Conservation (phyloP, 2,888 invertebrate genomes). For the Eudemis profundana region DNA sequence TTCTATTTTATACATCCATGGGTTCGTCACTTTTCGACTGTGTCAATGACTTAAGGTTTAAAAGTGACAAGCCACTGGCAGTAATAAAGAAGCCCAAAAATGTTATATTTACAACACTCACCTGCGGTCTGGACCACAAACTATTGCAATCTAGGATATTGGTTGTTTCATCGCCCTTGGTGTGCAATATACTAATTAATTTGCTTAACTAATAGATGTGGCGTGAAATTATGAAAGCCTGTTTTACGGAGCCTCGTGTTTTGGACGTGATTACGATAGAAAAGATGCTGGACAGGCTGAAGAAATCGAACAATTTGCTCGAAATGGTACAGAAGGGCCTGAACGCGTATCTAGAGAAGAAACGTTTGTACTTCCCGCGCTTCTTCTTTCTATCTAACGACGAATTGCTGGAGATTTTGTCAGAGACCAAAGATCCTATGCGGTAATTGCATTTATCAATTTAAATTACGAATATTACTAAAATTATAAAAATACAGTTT, state of each 20-base stretch:
- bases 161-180: no score
- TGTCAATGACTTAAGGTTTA: no score
- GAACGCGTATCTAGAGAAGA: conserved; percentile 97
- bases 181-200: not conserved
- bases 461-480: no score
- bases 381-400: conserved; percentile 99
- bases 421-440: conserved; percentile 98
- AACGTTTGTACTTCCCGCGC: conserved; percentile 95
- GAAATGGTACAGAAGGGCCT: conserved; percentile 97
- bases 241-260: conserved; percentile 91
- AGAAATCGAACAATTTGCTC: conserved; percentile 93
- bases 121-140: no score
- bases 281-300: conserved; percentile 95
- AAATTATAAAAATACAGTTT: no score
- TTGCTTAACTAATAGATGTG: conserved; percentile 87
- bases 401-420: conserved; percentile 96
- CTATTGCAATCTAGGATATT: no score
- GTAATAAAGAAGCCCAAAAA: no score
- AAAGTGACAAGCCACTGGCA: no score
- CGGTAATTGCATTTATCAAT: conserved; percentile 79
- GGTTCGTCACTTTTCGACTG: no score
- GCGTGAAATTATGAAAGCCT: conserved; percentile 97
- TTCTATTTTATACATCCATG: no score
- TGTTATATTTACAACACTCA: no score
- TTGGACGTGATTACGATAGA: conserved; percentile 94